Evolutionary conservation across 2,113 vertebrate genomes (phyloP).

Genomic region (Genyomyrus donnyi): DNA sequence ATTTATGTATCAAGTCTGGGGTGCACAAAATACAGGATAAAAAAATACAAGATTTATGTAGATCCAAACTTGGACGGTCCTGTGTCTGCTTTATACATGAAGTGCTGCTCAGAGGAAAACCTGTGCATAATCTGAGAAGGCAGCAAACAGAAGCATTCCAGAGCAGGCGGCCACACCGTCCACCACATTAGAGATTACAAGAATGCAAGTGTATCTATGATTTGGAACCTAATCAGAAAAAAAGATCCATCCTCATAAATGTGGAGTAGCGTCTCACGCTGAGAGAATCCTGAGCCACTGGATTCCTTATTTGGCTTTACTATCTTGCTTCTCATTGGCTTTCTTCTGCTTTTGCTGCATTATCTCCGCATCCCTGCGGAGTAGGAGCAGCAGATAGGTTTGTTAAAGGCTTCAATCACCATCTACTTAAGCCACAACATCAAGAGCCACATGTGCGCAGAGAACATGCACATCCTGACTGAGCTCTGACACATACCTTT

Average conservation of each 20-base stretch:
- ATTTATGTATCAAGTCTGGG: conserved; percentile 55
- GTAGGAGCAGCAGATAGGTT: conserved; percentile 28
- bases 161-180: conserved; percentile 36
- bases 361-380: conserved; percentile 82
- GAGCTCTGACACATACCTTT: conserved; percentile 57
- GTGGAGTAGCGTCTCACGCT: conserved; percentile 37
- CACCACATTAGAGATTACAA: conserved; percentile 46
- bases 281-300: not conserved
- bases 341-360: conserved; percentile 95
- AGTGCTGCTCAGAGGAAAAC: conserved; percentile 37
- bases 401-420: not conserved
- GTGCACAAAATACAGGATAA: conserved; percentile 39
- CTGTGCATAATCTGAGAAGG: conserved; percentile 28
- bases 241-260: conserved; percentile 28
- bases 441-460: not conserved
- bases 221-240: conserved; percentile 42
- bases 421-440: not conserved
- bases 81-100: conserved; percentile 38
- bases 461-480: not conserved
- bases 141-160: conserved; percentile 27
- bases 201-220: conserved; percentile 30
- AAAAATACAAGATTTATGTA: conserved; percentile 61
- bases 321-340: conserved; percentile 57
- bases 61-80: conserved; percentile 28
- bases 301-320: conserved; percentile 55